Evolutionary conservation across 1,140 invertebrate species (phyloP), one percentile per base, ranked within the genome.

Genomic region (Nymphalis io): DNA sequence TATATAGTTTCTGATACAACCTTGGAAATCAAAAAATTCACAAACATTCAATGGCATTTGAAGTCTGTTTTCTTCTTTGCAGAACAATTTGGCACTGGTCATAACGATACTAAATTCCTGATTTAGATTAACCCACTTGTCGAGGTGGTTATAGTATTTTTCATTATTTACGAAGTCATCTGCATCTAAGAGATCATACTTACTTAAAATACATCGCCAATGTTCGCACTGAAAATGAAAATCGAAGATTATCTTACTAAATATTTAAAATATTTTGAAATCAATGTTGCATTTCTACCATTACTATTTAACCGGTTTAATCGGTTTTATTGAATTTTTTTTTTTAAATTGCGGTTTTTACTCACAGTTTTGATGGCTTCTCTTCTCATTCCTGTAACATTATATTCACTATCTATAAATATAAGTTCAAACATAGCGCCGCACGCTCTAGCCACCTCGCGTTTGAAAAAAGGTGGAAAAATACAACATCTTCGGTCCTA

Each of bases 401-500:
- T 78, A 15, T 58, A 48, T 13, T 65, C 53, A 18, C 60, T 67
- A 12, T 82, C 58, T 6, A 70, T 64, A 39, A 64, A 73, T 1
- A 64, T 60, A 1, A 82, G 13, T 5, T 46, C 23, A 8, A 75
- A 71, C 0, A 60, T 53, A 2, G 73, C 81, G 15, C 85, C 85
- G 51, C 85, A 88, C 6, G 66, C 60, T 53, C 68, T 77, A 1
- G 80, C 81, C 20, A 82, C 42, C 4, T 76, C 67, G 18, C 79
- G 68, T 23, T 75, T 75, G 55, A 87, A 87, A 60, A 87, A 87
- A n/a, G 85, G 82, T n/a, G 85, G 85, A 20, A 88, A 81, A 6
- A 85, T 60, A 64, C 85, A 87, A 58, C 85, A 87, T n/a, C 72
- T 74, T 51, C 72, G 67, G 27, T 75, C 66, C 85, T 87, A 63